Base-by-base conservation (phyloP, 2,797 vertebrate genomes). In the Tapera naevia region DNA sequence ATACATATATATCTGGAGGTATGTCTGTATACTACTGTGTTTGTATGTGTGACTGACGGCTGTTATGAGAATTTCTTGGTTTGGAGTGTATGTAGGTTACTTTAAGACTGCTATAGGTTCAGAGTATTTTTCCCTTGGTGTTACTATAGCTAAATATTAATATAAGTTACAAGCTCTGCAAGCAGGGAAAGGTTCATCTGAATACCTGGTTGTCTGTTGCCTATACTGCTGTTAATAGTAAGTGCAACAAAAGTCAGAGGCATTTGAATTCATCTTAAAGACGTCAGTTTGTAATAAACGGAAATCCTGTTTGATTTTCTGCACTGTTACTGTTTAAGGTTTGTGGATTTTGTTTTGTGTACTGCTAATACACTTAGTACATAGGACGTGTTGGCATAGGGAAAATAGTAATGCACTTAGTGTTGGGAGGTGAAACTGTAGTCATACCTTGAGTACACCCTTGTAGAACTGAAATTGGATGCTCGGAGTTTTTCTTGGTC, bases 381-480 rank as follows among this genome's bases (percentile, higher is more conserved):
- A 3, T 39, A 48, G 62, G 46, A 41, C 8, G 18, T 62, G 84
- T 67, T 72, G 80, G 25, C 28, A 4, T 14, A 27, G 32, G 17
- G 30, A 65, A 74, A 72, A 43, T 9, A 66, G 37, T 37, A 76
- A 27, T 8, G 11, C 5, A 28, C 28, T 70, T 71, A 53, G 7
- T 11, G 8, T 17, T 69, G 75, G 28, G 15, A 53, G 5, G 1
- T 61, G 21, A n/a, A 70, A 48, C 39, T 69, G 0, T 32, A 46
- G 24, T 19, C 61, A 10, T 78, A 32, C 22, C 24, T 71, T 28
- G 19, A 32, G 10, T 50, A 7, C 33, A 2, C 1, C 1, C 65
- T 84, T 78, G 51, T 83, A 43, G 35, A 72, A 51, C 25, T 58
- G 73, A 86, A 86, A 56, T 79, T 27, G 74, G 73, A 79, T 65